Base-by-base conservation (phyloP, 1,140 invertebrate species). In the Linepithema humile region DNA sequence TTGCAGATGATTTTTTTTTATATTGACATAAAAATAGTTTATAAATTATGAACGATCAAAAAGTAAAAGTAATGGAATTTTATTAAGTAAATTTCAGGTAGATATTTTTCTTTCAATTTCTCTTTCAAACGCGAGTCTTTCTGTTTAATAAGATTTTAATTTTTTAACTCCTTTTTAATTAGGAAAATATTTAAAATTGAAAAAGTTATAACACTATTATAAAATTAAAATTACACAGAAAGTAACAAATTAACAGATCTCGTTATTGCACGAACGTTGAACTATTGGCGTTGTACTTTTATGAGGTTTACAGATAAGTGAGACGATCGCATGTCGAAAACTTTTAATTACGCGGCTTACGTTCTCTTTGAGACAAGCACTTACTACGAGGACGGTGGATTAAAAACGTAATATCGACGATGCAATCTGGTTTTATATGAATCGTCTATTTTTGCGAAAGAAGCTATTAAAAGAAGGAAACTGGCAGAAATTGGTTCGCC, bases 341-440 rank as follows among this genome's bases (percentile, higher is more conserved):
- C 15, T 72, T 55, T 72, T 26, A 55, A 72, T 72, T 55, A 35
- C n/a, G 7, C 15, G 15, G 23, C 20, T 55, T 38, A 72, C 29
- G 5, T 53, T 43, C 15, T 7, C 10, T 32, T 50, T 38, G 15
- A 4, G 15, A n/a, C 20, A n/a, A 53, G 4, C 29, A 10, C 9
- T 38, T 9, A 20, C n/a, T 15, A 53, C 67, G 45, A 50, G 7
- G 17, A 5, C 12, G 12, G 32, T 1, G 15, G 35, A 72, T 55
- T 57, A 40, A 20, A 72, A 72, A 72, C 50, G 50, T 55, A 72
- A 57, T 70, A 53, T 35, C 67, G n/a, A 15, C 12, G 15, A 3
- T 26, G 20, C 65, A 69, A 69, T 20, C 26, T 9, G 10, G 3
- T 53, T 70, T 70, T 70, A 43, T 20, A 23, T 0, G 32, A 70